A percentile compares a stretch with the other conserved stretches of the same genome.
Evolutionary conservation across 2,797 vertebrate species (phyloP).

Genomic region (Amniataba percoides): DNA sequence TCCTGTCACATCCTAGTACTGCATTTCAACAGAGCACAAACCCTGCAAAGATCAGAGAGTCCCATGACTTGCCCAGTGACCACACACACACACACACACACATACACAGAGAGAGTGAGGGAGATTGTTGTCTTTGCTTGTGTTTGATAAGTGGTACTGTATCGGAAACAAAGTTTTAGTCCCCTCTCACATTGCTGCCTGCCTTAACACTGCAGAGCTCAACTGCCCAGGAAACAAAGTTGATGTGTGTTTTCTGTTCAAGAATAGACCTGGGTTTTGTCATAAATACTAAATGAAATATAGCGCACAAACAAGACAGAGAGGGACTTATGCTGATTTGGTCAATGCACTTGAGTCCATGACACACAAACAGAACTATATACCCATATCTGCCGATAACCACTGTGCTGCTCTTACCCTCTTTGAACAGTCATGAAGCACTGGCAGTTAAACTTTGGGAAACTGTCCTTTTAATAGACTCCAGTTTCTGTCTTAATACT

Average conservation of each 20-base stretch:
- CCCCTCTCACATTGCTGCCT: conserved; percentile 63
- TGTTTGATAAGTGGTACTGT: conserved; percentile 43
- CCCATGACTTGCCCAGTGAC: conserved; percentile 76
- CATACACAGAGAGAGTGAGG: conserved; percentile 41
- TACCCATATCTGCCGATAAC: conserved; percentile 1
- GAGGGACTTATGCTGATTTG: no score
- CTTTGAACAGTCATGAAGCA: neutral
- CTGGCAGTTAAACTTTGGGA: neutral
- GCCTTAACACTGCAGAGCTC: conserved; percentile 53
- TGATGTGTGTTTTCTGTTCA: neutral
- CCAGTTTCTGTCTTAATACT: conserved; percentile 11
- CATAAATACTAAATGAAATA: neutral
- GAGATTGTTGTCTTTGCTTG: conserved; percentile 44
- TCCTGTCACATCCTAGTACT: conserved; percentile 68
- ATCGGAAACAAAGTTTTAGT: conserved; percentile 32
- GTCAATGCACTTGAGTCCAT: no score
- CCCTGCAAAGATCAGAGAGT: conserved; percentile 65
- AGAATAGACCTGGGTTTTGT: neutral
- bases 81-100: conserved; percentile 29
- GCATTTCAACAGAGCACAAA: conserved; percentile 19
- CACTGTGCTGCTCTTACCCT: neutral
- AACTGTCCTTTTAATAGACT: conserved; percentile 36
- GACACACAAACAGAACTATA: no score
- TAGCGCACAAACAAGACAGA: neutral
- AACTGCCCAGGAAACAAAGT: conserved; percentile 2